Evolutionary conservation across 2,113 vertebrate species (phyloP).

Genomic region (Pterophyllum scalare): DNA sequence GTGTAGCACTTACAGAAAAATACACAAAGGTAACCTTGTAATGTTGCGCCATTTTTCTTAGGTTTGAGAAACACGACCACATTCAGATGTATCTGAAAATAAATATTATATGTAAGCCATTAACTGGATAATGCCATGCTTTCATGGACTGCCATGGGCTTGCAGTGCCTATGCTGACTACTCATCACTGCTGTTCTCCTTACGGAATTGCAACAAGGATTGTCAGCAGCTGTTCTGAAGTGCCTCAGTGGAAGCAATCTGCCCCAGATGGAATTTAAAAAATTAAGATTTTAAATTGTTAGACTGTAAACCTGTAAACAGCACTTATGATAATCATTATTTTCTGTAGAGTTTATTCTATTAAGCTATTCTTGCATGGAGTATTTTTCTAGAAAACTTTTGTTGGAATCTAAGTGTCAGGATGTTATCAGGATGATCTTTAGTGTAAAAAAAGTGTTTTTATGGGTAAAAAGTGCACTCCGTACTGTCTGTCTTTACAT

Average conservation of each 20-base stretch:
- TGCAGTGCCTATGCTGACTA: background rate
- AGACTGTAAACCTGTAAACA: background rate
- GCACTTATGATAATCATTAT: background rate
- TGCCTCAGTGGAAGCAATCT: background rate
- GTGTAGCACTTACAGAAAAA: background rate
- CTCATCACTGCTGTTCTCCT: background rate
- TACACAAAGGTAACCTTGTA: background rate
- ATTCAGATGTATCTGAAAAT: background rate
- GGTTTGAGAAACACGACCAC: background rate
- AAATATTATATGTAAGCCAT: background rate
- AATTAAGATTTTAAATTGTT: background rate
- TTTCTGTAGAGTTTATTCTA: background rate
- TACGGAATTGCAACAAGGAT: background rate
- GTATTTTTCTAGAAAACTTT: background rate
- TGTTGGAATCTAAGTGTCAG: background rate
- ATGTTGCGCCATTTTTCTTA: background rate
- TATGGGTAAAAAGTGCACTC: background rate
- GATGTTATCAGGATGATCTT: background rate
- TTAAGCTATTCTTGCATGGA: background rate
- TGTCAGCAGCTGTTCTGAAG: conserved; percentile 5
- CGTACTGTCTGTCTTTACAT: background rate
- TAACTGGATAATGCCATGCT: background rate
- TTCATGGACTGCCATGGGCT: background rate
- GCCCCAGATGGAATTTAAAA: background rate
- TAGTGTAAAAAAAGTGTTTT: background rate